phyloP scores from a whole-genome alignment of 2,797 vertebrate species.

The Alca torda region DNA sequence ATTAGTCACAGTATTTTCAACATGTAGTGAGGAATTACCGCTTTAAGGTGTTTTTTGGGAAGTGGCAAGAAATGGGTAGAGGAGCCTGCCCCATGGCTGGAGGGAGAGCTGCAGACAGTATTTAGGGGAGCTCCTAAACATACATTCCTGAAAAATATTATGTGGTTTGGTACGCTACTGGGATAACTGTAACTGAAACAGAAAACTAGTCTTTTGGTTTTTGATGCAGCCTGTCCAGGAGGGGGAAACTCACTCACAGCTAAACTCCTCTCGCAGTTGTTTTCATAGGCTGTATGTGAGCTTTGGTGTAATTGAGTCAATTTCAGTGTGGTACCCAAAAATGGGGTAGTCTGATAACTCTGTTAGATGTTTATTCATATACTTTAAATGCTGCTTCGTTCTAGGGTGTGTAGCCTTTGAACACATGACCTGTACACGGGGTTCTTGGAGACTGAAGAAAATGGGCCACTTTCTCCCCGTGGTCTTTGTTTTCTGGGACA shows the following conservation, averaged over 20 bases:
- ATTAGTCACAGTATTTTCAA: conserved; percentile 41
- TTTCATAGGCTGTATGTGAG: neutral
- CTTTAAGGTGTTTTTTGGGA: conserved; percentile 6
- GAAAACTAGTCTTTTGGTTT: neutral
- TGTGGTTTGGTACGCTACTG: neutral
- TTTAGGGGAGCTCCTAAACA: neutral
- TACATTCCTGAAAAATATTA: neutral
- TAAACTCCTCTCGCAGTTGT: neutral
- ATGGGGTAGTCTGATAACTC: neutral
- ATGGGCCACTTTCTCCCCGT: conserved; percentile 76
- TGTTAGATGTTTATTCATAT: accelerated
- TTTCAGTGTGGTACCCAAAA: neutral
- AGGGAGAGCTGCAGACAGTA: neutral
- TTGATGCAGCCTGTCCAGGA: conserved; percentile 26
- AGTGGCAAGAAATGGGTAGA: neutral
- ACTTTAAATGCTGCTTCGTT: neutral
- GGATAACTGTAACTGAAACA: neutral
- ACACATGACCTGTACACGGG: conserved; percentile 43
- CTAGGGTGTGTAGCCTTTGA: neutral
- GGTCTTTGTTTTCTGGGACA: conserved; percentile 81
- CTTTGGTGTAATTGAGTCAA: neutral
- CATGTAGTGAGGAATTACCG: neutral
- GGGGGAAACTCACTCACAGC: conserved; percentile 31
- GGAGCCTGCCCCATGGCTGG: neutral
- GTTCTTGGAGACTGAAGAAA: conserved; percentile 69